Percentiles rank a stretch among this genome's conserved stretches.
Evolutionary conservation across 2,797 vertebrate genomes (phyloP).

Genomic region (Oceanodroma leucorhoa): DNA sequence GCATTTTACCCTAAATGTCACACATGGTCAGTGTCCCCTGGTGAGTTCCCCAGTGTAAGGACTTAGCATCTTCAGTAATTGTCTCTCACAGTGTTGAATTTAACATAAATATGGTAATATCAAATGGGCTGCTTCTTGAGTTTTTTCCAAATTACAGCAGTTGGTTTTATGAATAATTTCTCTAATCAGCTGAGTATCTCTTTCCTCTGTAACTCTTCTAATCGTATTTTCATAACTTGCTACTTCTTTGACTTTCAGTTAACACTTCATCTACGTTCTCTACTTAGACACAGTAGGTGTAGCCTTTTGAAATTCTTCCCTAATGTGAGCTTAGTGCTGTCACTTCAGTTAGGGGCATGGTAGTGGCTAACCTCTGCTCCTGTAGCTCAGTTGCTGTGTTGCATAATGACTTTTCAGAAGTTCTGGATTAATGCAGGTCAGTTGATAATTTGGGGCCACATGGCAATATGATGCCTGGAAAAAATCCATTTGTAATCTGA

Average conservation of each 20-base stretch:
- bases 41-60: neutral
- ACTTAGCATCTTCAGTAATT: neutral
- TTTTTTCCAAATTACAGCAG: neutral
- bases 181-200: neutral
- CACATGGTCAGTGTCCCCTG: neutral
- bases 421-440: slow-evolving; percentile 17
- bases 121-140: neutral
- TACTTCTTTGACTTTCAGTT: slow-evolving; percentile 43
- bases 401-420: slow-evolving; percentile 2
- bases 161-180: slow-evolving; percentile 7
- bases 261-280: slow-evolving; percentile 4
- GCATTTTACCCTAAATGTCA: slow-evolving; percentile 15
- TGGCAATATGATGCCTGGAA: neutral
- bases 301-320: neutral
- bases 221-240: slow-evolving; percentile 22
- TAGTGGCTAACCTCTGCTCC: neutral
- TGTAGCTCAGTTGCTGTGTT: neutral
- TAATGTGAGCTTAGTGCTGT: slow-evolving; percentile 3
- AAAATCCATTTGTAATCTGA: neutral
- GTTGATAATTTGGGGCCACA: neutral
- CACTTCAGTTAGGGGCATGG: neutral
- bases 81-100: neutral
- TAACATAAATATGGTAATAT: neutral
- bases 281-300: neutral
- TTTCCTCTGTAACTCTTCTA: slow-evolving; percentile 16